Base-by-base conservation (phyloP, 2,113 vertebrate species). In the Eubucco bourcierii region DNA sequence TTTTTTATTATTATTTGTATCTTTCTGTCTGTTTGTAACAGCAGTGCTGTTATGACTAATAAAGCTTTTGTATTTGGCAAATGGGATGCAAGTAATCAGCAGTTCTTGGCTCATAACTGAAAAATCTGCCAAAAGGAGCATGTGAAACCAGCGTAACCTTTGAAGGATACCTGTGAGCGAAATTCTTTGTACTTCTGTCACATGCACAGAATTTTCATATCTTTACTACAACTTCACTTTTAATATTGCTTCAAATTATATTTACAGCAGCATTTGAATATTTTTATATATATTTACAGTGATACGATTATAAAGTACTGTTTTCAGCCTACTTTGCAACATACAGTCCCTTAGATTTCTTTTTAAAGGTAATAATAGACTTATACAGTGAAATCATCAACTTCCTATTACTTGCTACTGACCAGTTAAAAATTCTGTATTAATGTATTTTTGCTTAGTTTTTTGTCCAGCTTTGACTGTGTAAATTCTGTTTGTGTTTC, bases 21-120 rank as follows among this genome's bases (percentile, higher is more conserved):
- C 15, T 89, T 56, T 88, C 27, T 77, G 63, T 79, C 80, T 80
- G 37, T 95, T 95, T 94, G 86, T 71, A 95, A 70, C 81, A 90
- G 66, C 76, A 58, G 1, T 63, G 68, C 47, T 87, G 79, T 88
- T 95, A 86, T 93, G 79, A 95, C 77, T 94, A 95, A 93, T 95
- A 93, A 93, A 94, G 89, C 88, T 94, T 95, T 90, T 89, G 72
- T 95, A 65, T 96, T 94, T 94, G 88, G 92, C 92, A 96, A 94
- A 93, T 87, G 75, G 85, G 66, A 94, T 23, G 52, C 80, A 81
- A 94, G 67, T 94, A 80, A 91, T 91, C 81, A 76, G 34, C 58
- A 88, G 58, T 78, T 88, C 58, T 91, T 93, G 93, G 81, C 84
- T 95, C 29, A 41, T 2, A 21, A 55, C 46, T 84, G 86, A 87